Evolutionary conservation across 1,140 invertebrate species (phyloP), one percentile per base, ranked within the genome.

Genomic region (Adelges cooleyi): DNA sequence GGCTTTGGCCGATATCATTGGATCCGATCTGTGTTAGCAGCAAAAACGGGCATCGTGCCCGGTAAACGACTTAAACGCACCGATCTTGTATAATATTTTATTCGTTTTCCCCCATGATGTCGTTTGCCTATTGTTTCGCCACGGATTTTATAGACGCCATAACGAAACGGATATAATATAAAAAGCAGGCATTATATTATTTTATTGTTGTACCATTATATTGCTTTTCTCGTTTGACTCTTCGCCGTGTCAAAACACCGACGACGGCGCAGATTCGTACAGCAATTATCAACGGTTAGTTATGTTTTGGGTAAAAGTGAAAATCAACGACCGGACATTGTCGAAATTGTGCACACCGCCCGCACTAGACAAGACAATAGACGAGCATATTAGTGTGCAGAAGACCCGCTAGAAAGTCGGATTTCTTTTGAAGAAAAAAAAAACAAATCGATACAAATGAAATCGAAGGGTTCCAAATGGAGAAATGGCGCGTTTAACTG

Each of bases 251-350:
- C 27, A 33, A 33, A 36, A 11, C 29, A 20, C 33, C 18, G 18
- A 53, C 17, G 11, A 6, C 15, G 29, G 29, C n/a, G 22, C 23
- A n/a, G 25, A 8, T 18, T 15, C 40, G 29, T 36, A 33, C 36
- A 20, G 13, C 50, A 11, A 53, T 53, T 53, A 36, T 36, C 13
- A 20, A 54, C 52, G 52, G 52, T 54, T 23, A 54, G 52, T 54
- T 40, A 40, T 38, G n/a, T 33, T 5, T 17, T 17, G 51, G 36
- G 18, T 36, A 54, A 54, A 54, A 54, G 52, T 54, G 52, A 54
- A 54, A 54, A 54, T 38, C 51, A 22, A 4, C 18, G 18, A 10
- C 1, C 18, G 51, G 29, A 36, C 51, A 22, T 54, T 36, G 33
- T 8, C 8, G 36, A 54, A 40, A 54, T 54, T 40, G 40, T 6